Conservation (phyloP, 2,888 invertebrate genomes). For the Arrhopalites spinosus region DNA sequence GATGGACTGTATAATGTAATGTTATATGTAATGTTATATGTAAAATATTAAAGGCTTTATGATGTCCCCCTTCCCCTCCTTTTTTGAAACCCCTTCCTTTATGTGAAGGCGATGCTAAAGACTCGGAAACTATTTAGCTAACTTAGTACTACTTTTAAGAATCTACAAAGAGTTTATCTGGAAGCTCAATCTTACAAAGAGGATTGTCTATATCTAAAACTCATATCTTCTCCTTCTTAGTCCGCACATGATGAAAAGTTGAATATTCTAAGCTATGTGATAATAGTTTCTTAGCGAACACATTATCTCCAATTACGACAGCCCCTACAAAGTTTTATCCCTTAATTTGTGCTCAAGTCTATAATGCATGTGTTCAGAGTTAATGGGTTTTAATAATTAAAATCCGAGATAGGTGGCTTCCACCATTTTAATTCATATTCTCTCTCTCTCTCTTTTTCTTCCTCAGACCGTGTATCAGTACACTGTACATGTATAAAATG, state of each 20-base stretch:
- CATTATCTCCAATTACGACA: constrained; percentile 52
- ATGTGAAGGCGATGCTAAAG: neutral
- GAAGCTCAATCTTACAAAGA: neutral
- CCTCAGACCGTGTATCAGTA: too few relatives aligned
- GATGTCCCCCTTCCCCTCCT: neutral
- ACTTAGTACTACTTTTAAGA: neutral
- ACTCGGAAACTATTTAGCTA: constrained; percentile 9
- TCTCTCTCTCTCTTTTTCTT: too few relatives aligned
- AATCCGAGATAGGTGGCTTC: constrained; percentile 14
- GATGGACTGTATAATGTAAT: constrained; percentile 6
- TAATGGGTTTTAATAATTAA: constrained; percentile 35
- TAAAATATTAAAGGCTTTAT: constrained; percentile 1
- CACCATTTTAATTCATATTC: neutral
- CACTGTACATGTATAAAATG: too few relatives aligned
- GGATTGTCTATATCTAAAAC: neutral
- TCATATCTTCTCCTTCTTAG: neutral
- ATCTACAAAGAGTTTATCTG: constrained; percentile 1
- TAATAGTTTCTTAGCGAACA: constrained; percentile 44
- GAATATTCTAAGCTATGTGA: constrained; percentile 45
- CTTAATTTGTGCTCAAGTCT: constrained; percentile 25
- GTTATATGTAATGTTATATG: neutral
- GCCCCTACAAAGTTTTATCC: constrained; percentile 31
- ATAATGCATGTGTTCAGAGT: constrained; percentile 6
- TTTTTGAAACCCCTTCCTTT: neutral
- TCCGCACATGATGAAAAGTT: constrained; percentile 43